Evolutionary conservation across 2,888 invertebrate genomes (phyloP), one percentile per base, ranked within the genome.

Genomic region (Pristionchus japonicus): DNA sequence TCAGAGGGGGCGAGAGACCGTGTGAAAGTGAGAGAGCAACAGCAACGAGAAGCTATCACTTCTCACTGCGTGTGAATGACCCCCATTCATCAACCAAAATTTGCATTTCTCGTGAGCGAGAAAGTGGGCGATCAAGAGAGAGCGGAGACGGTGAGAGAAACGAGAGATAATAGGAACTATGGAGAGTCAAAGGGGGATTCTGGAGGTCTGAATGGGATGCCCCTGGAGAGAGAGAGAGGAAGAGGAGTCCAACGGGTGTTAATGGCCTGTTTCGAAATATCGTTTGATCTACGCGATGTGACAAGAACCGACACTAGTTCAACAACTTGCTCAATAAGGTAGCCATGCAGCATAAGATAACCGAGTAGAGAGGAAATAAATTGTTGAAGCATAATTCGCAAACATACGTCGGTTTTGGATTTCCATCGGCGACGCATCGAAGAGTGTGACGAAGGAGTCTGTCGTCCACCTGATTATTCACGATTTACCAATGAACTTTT

Each of bases 341-440:
- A 6, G 11, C 3, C 64, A 34, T 57, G 57, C 23, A 57, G 0
- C 57, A 57, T 4, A n/a, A 3, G n/a, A 7, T 1, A 6, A 31
- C 34, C 20, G 31, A n/a, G n/a, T n/a, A n/a, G n/a, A n/a, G n/a
- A n/a, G n/a, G n/a, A n/a, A n/a, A n/a, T n/a, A n/a, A n/a, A n/a
- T n/a, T n/a, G n/a, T n/a, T n/a, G n/a, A n/a, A n/a, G n/a, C n/a
- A n/a, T n/a, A n/a, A n/a, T n/a, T n/a, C n/a, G n/a, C n/a, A 31
- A 13, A 6, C 84, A 96, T 96, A 98, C 97, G 96, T 97, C 88
- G 98, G 98, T 91, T 97, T 96, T 20, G 99, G 99, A 95, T 98
- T 97, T 92, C 98, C 98, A 95, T 97, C 97, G 23, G 99, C 99
- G 95, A 97, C 97, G 95, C 99, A 99, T 95, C 98, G 97, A 92